phyloP scores from a whole-genome alignment of 1,140 invertebrate genomes.

The Cyphomyrmex costatus region DNA sequence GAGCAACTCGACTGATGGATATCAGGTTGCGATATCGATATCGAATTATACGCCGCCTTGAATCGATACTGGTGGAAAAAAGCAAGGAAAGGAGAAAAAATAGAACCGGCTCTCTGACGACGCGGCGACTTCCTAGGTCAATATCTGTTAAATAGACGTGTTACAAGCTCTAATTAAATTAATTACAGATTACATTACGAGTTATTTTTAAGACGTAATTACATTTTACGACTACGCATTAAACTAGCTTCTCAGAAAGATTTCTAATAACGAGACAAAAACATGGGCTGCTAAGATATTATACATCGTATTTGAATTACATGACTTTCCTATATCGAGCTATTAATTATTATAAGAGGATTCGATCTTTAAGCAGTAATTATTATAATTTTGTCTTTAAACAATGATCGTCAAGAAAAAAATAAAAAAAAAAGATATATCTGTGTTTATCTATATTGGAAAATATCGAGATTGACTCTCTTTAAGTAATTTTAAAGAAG shows the following conservation, averaged over 20 bases:
- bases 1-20: conserved; percentile 71
- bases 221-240: not conserved
- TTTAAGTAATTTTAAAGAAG: not conserved
- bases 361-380: not conserved
- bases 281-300: no score
- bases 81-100: conserved; percentile 26
- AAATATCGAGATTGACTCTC: no score
- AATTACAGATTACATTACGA: conserved; percentile 2
- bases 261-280: no score
- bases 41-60: conserved; percentile 86
- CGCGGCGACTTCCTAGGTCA: not conserved
- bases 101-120: not conserved
- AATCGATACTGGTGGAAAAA: conserved; percentile 82
- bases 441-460: no score
- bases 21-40: conserved; percentile 85
- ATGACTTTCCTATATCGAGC: not conserved
- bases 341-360: not conserved
- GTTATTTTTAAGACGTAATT: not conserved
- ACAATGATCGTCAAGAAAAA: no score
- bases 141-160: conserved; percentile 19
- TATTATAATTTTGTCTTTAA: not conserved
- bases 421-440: no score
- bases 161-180: conserved; percentile 19
- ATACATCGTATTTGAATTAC: not conserved
- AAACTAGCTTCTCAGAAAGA: not conserved